Evolutionary conservation across 2,888 invertebrate genomes (phyloP).

Genomic region (Drosophila barbarae): DNA sequence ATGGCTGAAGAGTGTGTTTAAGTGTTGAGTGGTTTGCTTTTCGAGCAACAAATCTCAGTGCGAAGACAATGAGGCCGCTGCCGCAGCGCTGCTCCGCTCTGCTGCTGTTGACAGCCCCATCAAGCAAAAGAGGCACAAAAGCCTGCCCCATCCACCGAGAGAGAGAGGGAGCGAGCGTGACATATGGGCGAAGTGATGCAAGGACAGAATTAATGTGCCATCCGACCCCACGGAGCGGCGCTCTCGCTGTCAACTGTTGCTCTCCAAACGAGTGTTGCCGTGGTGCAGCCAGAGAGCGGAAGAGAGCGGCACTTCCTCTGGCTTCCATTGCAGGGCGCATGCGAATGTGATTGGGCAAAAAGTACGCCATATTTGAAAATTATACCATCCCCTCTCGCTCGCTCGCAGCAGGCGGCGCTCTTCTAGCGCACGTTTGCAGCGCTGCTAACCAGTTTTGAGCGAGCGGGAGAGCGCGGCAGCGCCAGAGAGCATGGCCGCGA

Average conservation of each 20-base stretch:
- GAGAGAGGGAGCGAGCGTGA: constrained; percentile 46
- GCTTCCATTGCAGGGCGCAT: constrained; percentile 77
- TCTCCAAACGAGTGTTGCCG: constrained; percentile 70
- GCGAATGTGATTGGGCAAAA: constrained; percentile 79
- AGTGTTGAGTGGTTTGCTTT: constrained; percentile 65
- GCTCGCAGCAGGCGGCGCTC: constrained; percentile 43
- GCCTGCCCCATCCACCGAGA: neutral
- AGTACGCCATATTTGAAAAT: constrained; percentile 80
- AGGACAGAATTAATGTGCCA: constrained; percentile 69
- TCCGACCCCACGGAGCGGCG: constrained; percentile 37
- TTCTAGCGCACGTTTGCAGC: constrained; percentile 40
- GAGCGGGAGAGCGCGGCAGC: constrained; percentile 21
- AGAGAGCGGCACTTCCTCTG: constrained; percentile 49
- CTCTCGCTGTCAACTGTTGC: constrained; percentile 61
- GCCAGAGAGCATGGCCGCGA: constrained; percentile 9
- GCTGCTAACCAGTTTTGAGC: constrained; percentile 61
- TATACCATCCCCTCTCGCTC: constrained; percentile 64
- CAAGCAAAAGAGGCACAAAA: constrained; percentile 24
- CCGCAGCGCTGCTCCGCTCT: constrained; percentile 11
- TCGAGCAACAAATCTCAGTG: constrained; percentile 68
- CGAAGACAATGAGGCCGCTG: constrained; percentile 64
- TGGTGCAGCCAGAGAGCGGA: constrained; percentile 46
- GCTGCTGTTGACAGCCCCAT: constrained; percentile 65
- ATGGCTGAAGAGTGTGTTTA: constrained; percentile 60
- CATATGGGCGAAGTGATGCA: constrained; percentile 60